These are phyloP conservation scores for Aradophagus sp. DNA, from an alignment of 1,140 invertebrate species.

Conservation along the genomic window DNA sequence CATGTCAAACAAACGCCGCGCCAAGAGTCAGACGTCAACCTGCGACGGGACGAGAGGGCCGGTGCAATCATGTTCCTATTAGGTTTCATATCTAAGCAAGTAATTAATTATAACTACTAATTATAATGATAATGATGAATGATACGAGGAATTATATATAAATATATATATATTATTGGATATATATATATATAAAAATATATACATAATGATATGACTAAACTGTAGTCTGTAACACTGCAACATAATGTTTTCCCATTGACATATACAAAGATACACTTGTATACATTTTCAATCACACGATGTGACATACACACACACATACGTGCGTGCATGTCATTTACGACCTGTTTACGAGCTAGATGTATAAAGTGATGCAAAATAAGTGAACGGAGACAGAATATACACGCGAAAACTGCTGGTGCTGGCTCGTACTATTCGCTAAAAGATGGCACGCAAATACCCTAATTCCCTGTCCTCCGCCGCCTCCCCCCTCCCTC, in stretches of 20 bases:
- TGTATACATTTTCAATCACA: slow-evolving; percentile 62
- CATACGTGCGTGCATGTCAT: slow-evolving; percentile 58
- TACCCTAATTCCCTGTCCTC: slow-evolving; percentile 24
- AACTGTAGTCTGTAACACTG: slow-evolving; percentile 70
- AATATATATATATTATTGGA: slow-evolving; percentile 69
- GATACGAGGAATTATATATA: slow-evolving; percentile 71
- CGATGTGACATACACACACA: slow-evolving; percentile 57
- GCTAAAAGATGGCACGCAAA: slow-evolving; percentile 58
- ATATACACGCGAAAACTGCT: slow-evolving; percentile 41
- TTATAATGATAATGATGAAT: slow-evolving; percentile 74
- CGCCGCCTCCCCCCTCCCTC: slow-evolving; percentile 4
- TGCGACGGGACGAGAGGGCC: slow-evolving; percentile 54
- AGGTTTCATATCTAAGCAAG: slow-evolving; percentile 75
- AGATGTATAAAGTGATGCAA: slow-evolving; percentile 55
- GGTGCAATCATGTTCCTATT: slow-evolving; percentile 75
- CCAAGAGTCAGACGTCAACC: slow-evolving; percentile 35
- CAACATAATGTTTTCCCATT: slow-evolving; percentile 66
- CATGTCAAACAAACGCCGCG: slow-evolving; percentile 17
- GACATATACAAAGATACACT: slow-evolving; percentile 60
- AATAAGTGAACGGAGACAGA: slow-evolving; percentile 39
- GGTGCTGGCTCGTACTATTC: slow-evolving; percentile 59
- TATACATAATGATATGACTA: slow-evolving; percentile 70
- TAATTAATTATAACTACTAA: slow-evolving; percentile 75
- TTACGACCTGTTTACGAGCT: slow-evolving; percentile 61
- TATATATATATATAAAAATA: slow-evolving; percentile 68